Base-by-base conservation (phyloP, 2,797 vertebrate species). In the Oceanodroma leucorhoa region DNA sequence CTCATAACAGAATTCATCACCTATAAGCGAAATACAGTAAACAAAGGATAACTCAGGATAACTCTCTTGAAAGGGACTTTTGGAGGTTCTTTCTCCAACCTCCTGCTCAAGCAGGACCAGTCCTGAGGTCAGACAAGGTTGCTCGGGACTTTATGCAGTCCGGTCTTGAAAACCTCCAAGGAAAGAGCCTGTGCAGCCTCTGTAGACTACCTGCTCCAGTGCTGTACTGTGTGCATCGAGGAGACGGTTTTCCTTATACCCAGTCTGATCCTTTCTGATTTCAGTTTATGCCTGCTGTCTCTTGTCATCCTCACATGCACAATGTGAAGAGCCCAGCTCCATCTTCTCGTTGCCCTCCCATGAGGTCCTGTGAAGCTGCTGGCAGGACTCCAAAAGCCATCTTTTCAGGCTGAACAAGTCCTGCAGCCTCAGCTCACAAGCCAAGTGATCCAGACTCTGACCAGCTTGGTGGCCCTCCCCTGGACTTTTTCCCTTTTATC, bases 391-490 rank as follows among this genome's bases (percentile, higher is more conserved):
- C 46, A 54, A 46, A 67, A 91, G 30, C 23, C 57, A 13, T 3
- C 23, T 57, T 27, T 65, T 67, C 34, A 61, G 41, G 17, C 41
- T 21, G 38, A 80, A 60, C 24, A 32, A 55, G 15, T 40, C 11
- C 58, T 43, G 16, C 30, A 65, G 32, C 30, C 11, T 61, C 65
- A 34, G 17, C 11, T 75, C 30, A 36, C 3, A 24, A 38, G 7
- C 8, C 9, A 9, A 55, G 20, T 11, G 23, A 41, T 23, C 16
- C 46, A 82, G 36, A 40, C 10, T 19, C 65, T 43, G 38, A 15
- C 5, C 29, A 2, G 0, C 27, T 17, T 32, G 16, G 38, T 41
- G 54, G 14, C 6, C 5, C 1, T 64, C 5, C 51, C 36, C n/a
- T 41, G 40, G 40, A 6, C 2, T 3, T 50, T 3, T 48, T 67